Evolutionary conservation across 2,888 invertebrate genomes (phyloP).

Genomic region (Orthosia gothica): DNA sequence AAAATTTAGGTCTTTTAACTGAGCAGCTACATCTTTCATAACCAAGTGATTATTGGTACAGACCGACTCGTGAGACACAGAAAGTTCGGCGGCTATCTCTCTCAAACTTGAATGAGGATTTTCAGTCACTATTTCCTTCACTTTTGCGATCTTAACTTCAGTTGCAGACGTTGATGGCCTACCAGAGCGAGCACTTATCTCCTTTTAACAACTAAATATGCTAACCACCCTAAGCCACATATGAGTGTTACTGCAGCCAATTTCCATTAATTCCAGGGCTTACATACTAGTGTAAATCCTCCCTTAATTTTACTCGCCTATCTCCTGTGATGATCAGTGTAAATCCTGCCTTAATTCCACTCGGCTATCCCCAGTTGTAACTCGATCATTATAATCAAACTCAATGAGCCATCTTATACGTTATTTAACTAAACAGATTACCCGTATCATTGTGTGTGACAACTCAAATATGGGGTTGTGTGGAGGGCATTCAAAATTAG

Average conservation of each 20-base stretch:
- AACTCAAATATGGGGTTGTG: slow-evolving; percentile 10
- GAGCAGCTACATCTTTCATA: too few relatives aligned
- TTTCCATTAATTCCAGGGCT: not conserved
- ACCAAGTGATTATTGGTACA: too few relatives aligned
- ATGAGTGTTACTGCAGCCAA: not conserved
- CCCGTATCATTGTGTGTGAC: slow-evolving; percentile 10
- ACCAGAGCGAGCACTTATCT: too few relatives aligned
- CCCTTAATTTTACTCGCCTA: not conserved
- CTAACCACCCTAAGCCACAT: too few relatives aligned
- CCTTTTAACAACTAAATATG: too few relatives aligned
- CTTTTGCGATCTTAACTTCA: too few relatives aligned
- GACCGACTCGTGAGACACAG: too few relatives aligned
- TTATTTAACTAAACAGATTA: slow-evolving; percentile 32
- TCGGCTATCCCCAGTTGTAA: slow-evolving; percentile 8
- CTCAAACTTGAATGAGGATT: too few relatives aligned
- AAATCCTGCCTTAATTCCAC: not conserved
- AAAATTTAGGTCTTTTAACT: too few relatives aligned
- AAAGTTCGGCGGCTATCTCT: too few relatives aligned
- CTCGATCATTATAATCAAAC: slow-evolving; percentile 13
- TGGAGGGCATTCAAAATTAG: slow-evolving; percentile 1
- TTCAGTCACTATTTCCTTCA: too few relatives aligned
- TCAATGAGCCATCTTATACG: slow-evolving; percentile 42
- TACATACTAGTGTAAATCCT: not conserved
- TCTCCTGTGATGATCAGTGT: not conserved
- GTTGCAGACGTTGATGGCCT: too few relatives aligned